A percentile compares a stretch with the other conserved stretches of the same genome.
phyloP scores from a whole-genome alignment of 2,888 invertebrate species.

The Meiosimyza platycephala region DNA sequence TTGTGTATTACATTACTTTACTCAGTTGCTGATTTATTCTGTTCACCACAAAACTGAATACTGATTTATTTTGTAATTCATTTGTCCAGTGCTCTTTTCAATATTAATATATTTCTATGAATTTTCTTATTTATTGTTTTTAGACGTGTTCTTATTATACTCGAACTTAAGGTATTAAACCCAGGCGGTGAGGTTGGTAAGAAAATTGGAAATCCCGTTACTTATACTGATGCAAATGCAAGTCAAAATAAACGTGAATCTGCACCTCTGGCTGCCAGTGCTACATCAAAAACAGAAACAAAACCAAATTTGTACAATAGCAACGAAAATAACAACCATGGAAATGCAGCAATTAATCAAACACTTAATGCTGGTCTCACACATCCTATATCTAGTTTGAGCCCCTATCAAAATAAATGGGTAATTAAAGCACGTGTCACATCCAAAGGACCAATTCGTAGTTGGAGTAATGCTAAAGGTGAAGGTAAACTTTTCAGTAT shows the following conservation, averaged over 20 bases:
- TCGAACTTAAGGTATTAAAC: conserved; percentile 80
- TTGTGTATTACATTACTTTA: too few relatives aligned
- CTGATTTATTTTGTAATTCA: too few relatives aligned
- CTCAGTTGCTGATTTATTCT: too few relatives aligned
- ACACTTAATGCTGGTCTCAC: conserved; percentile 66
- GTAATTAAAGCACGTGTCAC: conserved; percentile 90
- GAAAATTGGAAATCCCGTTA: conserved; percentile 85
- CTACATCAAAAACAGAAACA: conserved; percentile 42
- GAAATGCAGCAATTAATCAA: conserved; percentile 47
- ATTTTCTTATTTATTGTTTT: background rate
- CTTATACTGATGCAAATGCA: conserved; percentile 68
- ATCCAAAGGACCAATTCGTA: conserved; percentile 81
- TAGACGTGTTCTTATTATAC: conserved; percentile 86
- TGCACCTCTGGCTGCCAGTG: conserved; percentile 39
- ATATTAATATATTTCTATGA: background rate
- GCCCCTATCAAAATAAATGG: conserved; percentile 96
- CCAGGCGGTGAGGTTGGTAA: conserved; percentile 78
- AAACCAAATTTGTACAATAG: conserved; percentile 41
- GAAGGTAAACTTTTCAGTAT: conserved; percentile 95
- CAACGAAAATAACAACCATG: conserved; percentile 37
- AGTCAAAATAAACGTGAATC: conserved; percentile 23
- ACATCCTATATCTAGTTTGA: conserved; percentile 82
- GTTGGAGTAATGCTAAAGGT: conserved; percentile 92
- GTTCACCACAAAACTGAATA: too few relatives aligned
- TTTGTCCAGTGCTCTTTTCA: too few relatives aligned